Evolutionary conservation across 2,113 vertebrate species (phyloP), one percentile per base, ranked within the genome.

Genomic region (Tiliqua scincoides): DNA sequence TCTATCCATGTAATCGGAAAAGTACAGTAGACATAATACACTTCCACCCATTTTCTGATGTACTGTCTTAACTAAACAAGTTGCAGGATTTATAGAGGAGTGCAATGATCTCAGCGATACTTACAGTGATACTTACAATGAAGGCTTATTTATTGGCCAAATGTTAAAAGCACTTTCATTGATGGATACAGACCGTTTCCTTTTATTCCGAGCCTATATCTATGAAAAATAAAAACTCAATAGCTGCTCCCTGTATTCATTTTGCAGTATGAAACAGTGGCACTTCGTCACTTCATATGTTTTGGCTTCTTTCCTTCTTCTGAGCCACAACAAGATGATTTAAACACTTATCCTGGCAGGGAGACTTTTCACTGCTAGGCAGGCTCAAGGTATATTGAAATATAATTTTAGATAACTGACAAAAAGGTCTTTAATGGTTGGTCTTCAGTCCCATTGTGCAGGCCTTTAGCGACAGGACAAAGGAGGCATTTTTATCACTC

Each of bases 401-500:
- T 90, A 65, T 72, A 76, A 27, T 73, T 79, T 82, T 86, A 94
- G 86, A 90, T 79, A 93, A 70, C 91, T 82, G 75, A 92, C 86
- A 91, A 30, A 86, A 25, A 84, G 76, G 82, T 76, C 54, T 85
- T 87, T 30, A 37, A 40, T 73, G 67, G 40, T 91, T 92, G 91
- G 88, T 91, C 21, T 18, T 89, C 78, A 78, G 89, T 87, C 75
- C 52, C 32, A 6, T 82, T 89, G 37, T 52, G 67, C 32, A 84
- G 71, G 81, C 87, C 89, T 89, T 48, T 70, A 85, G 21, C 86
- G 91, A 91, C 91, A 79, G 88, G 73, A 93, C 52, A n/a, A 91
- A 91, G 82, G 65, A 88, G 5, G 48, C 81, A 71, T 48, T 94
- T 91, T 89, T 91, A 85, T 88, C 91, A 92, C 91, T 89, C 70